A percentile compares a stretch with the other conserved stretches of the same genome.
Evolutionary conservation across 2,113 vertebrate genomes (phyloP).

Genomic region (Dipodomys merriami): DNA sequence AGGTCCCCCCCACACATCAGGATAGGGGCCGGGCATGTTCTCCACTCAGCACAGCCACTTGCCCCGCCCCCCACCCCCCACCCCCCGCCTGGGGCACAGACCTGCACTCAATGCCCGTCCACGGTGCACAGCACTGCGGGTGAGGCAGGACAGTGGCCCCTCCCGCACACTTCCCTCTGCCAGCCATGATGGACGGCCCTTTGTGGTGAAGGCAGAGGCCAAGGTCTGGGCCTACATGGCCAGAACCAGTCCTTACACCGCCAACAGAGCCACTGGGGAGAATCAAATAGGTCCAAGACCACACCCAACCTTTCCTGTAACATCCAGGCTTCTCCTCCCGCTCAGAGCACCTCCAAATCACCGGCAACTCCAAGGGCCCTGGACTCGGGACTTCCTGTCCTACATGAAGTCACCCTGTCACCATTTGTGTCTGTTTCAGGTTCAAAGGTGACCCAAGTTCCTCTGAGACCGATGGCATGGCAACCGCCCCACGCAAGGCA

Average conservation of each 20-base stretch:
- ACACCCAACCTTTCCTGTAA: accelerated
- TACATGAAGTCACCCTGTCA: neutral
- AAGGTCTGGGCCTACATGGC: neutral
- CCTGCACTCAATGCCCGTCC: neutral
- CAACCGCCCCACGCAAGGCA: neutral
- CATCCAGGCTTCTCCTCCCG: neutral
- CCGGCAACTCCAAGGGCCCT: too few relatives aligned
- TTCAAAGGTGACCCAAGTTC: too few relatives aligned
- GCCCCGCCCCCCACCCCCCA: neutral
- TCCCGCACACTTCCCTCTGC: too few relatives aligned
- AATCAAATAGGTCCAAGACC: neutral
- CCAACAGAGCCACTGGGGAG: neutral
- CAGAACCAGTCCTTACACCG: neutral
- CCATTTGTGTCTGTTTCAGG: neutral
- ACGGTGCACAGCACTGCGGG: too few relatives aligned
- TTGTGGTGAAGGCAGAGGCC: neutral
- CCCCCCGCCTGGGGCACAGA: too few relatives aligned
- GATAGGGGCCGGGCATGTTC: too few relatives aligned
- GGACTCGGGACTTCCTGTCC: neutral
- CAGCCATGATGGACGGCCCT: neutral
- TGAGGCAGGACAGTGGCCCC: too few relatives aligned
- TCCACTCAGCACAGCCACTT: neutral
- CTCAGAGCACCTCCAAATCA: neutral
- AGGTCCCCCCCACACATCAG: too few relatives aligned
- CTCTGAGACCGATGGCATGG: neutral